Conservation (phyloP, 2,113 vertebrate species). For the Naja naja region DNA sequence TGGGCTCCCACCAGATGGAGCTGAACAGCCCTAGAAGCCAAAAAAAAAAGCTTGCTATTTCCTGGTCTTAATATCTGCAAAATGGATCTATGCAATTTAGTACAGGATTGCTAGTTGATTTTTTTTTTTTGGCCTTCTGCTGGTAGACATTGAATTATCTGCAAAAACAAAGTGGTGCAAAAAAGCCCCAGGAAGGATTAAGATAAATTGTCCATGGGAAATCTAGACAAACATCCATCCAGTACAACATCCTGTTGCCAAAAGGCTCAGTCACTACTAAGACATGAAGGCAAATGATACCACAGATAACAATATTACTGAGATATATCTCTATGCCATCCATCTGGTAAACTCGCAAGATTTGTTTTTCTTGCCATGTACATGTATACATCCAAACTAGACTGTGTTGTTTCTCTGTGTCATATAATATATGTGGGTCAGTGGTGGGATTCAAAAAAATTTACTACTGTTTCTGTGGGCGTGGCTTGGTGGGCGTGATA, state of each 20-base stretch:
- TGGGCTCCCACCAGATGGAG: not conserved
- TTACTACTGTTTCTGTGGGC: too few relatives aligned
- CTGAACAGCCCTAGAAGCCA: not conserved
- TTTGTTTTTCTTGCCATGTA: too few relatives aligned
- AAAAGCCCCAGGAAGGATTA: too few relatives aligned
- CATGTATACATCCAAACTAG: too few relatives aligned
- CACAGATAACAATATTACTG: not conserved
- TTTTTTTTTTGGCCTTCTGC: not conserved
- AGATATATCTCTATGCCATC: not conserved
- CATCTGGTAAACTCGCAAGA: too few relatives aligned
- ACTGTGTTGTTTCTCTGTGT: too few relatives aligned
- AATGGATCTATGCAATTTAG: not conserved
- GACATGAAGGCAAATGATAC: not conserved
- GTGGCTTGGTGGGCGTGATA: too few relatives aligned
- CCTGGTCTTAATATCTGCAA: not conserved
- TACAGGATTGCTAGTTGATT: not conserved
- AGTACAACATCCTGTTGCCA: not conserved
- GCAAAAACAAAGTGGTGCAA: not conserved
- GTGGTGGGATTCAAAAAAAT: too few relatives aligned
- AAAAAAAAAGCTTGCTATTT: not conserved
- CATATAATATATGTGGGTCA: too few relatives aligned
- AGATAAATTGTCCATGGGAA: not conserved
- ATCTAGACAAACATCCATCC: not conserved
- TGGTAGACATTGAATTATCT: not conserved
- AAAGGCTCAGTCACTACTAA: not conserved